Evolutionary conservation across 2,888 invertebrate species (phyloP).

Genomic region (Drosophila setosimentum): DNA sequence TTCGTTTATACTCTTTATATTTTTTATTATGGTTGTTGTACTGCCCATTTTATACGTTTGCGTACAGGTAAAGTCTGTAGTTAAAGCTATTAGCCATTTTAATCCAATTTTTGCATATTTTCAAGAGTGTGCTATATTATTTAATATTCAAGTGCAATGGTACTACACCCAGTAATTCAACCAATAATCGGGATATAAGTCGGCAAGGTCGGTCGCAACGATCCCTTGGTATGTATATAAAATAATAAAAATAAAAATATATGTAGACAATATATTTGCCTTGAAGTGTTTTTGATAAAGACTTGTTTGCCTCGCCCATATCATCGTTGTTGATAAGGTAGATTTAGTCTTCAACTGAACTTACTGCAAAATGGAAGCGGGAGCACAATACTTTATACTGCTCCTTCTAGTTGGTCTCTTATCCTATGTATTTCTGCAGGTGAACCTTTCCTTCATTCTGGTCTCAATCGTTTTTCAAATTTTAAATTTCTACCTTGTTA

Average conservation of each 20-base stretch:
- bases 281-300: slow-evolving; percentile 52
- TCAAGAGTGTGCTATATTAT: slow-evolving; percentile 55
- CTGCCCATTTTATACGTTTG: slow-evolving; percentile 66
- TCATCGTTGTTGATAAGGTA: slow-evolving; percentile 44
- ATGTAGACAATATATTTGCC: slow-evolving; percentile 9
- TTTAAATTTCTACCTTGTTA: slow-evolving; percentile 20
- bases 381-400: slow-evolving; percentile 29
- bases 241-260: slow-evolving; percentile 1
- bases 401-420: slow-evolving; percentile 51
- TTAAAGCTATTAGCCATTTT: neutral
- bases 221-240: slow-evolving; percentile 39
- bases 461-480: neutral
- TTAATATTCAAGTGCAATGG: slow-evolving; percentile 53
- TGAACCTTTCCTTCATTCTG: slow-evolving; percentile 2
- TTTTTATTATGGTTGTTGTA: slow-evolving; percentile 58
- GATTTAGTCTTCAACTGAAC: slow-evolving; percentile 58
- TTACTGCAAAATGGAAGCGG: slow-evolving; percentile 53
- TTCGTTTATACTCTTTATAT: slow-evolving; percentile 43
- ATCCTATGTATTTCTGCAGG: slow-evolving; percentile 56
- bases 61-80: slow-evolving; percentile 58
- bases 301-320: slow-evolving; percentile 24
- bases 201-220: slow-evolving; percentile 17
- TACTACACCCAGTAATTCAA: neutral
- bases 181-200: slow-evolving; percentile 14
- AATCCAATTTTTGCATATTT: neutral